A percentile compares a stretch with the other conserved stretches of the same genome.
Conservation (phyloP, 2,113 vertebrate species). For the Strix uralensis region DNA sequence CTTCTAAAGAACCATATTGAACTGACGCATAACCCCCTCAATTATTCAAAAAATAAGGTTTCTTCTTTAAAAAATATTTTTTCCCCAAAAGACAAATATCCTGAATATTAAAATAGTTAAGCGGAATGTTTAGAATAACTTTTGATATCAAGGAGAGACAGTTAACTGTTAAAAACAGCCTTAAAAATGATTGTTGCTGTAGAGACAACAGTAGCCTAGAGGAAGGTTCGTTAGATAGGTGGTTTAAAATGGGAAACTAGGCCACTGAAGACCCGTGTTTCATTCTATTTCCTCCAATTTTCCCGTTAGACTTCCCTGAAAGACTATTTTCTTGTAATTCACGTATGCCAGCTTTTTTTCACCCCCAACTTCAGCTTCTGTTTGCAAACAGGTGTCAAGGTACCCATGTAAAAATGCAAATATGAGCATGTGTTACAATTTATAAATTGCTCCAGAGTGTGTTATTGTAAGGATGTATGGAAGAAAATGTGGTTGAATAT, state of each 20-base stretch:
- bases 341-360: neutral
- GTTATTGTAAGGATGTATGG: neutral
- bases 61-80: neutral
- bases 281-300: neutral
- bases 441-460: neutral
- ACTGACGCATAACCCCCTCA: neutral
- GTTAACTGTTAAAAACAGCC: neutral
- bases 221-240: neutral
- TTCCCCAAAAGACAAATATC: neutral
- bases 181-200: neutral
- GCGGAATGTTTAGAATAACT: neutral
- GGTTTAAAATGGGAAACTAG: neutral
- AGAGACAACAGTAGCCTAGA: neutral
- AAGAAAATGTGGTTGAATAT: neutral
- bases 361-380: neutral
- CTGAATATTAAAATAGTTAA: neutral
- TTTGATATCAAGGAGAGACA: neutral
- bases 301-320: neutral
- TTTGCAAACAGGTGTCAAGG: neutral
- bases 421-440: neutral
- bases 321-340: neutral
- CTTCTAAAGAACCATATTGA: neutral
- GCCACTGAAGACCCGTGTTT: neutral
- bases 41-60: neutral
- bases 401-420: neutral